Conservation (phyloP, 2,797 vertebrate species). For the Bufotes viridis region DNA sequence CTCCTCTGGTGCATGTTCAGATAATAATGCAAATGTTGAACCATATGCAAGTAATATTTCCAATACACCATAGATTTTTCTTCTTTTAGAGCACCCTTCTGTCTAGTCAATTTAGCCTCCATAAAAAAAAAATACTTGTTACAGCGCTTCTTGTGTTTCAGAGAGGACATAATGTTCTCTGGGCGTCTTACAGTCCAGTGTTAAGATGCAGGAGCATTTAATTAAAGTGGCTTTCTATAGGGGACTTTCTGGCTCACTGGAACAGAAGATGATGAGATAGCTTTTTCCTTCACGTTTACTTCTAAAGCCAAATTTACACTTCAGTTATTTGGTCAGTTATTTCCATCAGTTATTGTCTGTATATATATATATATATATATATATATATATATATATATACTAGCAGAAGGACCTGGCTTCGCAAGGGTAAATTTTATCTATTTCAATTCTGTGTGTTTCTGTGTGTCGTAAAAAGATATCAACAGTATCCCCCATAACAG, state of each 20-base stretch:
- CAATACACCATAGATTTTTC: slow-evolving; percentile 34
- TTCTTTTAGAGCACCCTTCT: slow-evolving; percentile 42
- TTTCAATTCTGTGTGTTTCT: too few relatives aligned
- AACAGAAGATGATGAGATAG: background rate
- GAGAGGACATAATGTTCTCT: slow-evolving; percentile 41
- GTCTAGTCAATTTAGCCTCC: slow-evolving; percentile 35
- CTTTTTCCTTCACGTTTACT: background rate
- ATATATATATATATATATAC: too few relatives aligned
- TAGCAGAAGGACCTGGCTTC: too few relatives aligned
- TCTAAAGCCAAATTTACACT: background rate
- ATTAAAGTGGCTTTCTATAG: slow-evolving; percentile 48
- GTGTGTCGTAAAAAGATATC: too few relatives aligned
- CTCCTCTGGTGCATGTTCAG: slow-evolving; percentile 31
- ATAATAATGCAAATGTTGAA: slow-evolving; percentile 55
- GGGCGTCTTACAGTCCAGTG: slow-evolving; percentile 15
- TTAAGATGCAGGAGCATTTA: slow-evolving; percentile 22
- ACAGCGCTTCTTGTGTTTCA: slow-evolving; percentile 7
- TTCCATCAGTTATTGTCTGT: too few relatives aligned
- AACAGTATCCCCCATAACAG: too few relatives aligned
- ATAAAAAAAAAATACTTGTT: slow-evolving; percentile 41
- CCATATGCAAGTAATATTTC: slow-evolving; percentile 45
- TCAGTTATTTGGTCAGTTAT: too few relatives aligned
- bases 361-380: too few relatives aligned
- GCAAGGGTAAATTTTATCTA: too few relatives aligned
- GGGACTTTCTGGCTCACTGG: background rate